Conservation (phyloP, 2,797 vertebrate genomes). For the Iguana delicatissima region DNA sequence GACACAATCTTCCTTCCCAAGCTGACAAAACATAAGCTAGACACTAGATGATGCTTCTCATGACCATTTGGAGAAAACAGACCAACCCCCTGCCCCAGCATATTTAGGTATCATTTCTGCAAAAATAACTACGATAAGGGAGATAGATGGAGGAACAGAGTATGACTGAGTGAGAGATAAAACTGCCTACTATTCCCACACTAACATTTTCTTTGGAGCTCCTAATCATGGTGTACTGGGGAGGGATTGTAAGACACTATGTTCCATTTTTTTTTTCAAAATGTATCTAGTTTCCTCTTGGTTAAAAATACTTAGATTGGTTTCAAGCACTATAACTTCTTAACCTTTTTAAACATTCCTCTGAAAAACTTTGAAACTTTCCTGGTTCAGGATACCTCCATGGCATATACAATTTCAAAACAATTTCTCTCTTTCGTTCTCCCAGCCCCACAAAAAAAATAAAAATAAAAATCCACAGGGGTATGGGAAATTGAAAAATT, state of each 20-base stretch:
- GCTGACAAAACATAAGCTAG: not conserved
- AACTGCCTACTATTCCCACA: not conserved
- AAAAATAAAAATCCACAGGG: no score
- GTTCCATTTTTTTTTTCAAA: no score
- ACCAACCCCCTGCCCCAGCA: not conserved
- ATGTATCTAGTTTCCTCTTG: not conserved
- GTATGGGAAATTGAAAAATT: no score
- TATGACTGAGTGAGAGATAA: not conserved
- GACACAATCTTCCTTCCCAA: not conserved
- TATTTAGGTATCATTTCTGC: not conserved
- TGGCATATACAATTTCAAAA: no score
- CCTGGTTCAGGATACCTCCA: no score
- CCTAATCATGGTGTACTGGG: not conserved
- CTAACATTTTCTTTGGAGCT: not conserved
- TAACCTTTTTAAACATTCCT: not conserved
- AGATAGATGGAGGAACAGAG: not conserved
- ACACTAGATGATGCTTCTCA: not conserved
- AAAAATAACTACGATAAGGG: not conserved
- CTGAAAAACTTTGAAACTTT: not conserved
- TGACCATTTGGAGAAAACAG: not conserved
- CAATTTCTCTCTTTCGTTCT: no score
- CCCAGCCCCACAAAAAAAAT: no score
- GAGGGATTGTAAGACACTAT: not conserved
- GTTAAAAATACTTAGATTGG: not conserved
- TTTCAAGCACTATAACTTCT: not conserved